Base-by-base conservation (phyloP, 1,140 invertebrate genomes). In the Drosophila quadrilineata region DNA sequence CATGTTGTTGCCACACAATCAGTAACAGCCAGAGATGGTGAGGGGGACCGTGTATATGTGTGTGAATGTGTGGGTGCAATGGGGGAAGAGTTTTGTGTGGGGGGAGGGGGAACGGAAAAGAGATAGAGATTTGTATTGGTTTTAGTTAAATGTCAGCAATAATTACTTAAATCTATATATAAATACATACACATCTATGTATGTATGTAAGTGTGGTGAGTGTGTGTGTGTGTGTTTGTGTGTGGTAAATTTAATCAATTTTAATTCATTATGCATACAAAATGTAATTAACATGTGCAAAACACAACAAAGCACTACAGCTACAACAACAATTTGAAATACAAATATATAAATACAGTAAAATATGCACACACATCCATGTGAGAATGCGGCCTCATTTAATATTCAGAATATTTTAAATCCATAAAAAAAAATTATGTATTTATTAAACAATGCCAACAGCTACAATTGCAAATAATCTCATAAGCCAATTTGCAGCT, bases 221-320 rank as follows among this genome's bases (percentile, higher is more conserved):
- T 28, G 21, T 31, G 6, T 24, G 12, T 16, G 6, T 35, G 43
- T 41, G 52, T 22, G 48, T 33, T 31, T 48, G 45, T 14, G 36
- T 50, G 36, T 58, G 21, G 14, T 14, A 10, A 45, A 35, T 54
- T 14, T 45, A 53, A 60, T 52, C 48, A 62, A 67, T 48, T 67
- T 48, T 26, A 41, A 67, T 67, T 46, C 21, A 62, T 41, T 62
- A 48, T 67, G 58, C 58, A 67, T 67, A 62, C 58, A 54, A 33
- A 62, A 46, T 48, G 57, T 67, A 67, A 62, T 67, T 45, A 62
- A 53, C 24, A 40, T 58, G 14, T 46, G 53, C 33, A 60, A 62
- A n/a, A 35, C 8, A 48, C 16, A 62, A 19, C 17, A 62, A 45
- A 43, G 12, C 33, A 10, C 33, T 41, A 41, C 17, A 24, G 26